Evolutionary conservation across 2,888 invertebrate species (phyloP).

Genomic region (Sinodicranocentrus sp.): DNA sequence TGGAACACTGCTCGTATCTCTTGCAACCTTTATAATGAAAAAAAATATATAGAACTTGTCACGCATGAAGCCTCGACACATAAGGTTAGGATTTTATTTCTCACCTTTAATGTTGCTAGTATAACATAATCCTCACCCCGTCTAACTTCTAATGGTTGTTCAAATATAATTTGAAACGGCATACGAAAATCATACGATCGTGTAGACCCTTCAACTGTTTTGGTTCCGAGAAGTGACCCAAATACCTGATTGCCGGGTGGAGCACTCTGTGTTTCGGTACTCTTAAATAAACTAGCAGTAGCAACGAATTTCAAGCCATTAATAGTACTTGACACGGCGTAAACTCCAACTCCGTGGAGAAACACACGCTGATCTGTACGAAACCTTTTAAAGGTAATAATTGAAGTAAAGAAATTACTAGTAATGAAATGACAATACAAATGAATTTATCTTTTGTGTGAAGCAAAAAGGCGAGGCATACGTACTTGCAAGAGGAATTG

Average conservation of each 20-base stretch:
- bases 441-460: too few species aligned
- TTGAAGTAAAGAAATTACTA: background rate
- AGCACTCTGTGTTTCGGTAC: conserved; percentile 29
- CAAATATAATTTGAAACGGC: conserved; percentile 80
- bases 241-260: conserved; percentile 44
- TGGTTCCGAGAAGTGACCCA: conserved; percentile 55
- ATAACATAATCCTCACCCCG: conserved; percentile 90
- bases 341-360: conserved; percentile 90
- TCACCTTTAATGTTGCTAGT: conserved; percentile 82
- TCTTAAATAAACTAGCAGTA: conserved; percentile 67
- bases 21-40: conserved; percentile 19
- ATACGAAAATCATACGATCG: conserved; percentile 75
- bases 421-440: too few species aligned
- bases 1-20: conserved; percentile 37
- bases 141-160: conserved; percentile 89
- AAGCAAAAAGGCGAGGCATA: background rate
- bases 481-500: conserved; percentile 72
- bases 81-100: background rate
- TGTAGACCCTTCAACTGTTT: conserved; percentile 71
- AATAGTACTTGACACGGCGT: conserved; percentile 84
- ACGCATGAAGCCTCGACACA: too few species aligned
- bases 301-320: conserved; percentile 81
- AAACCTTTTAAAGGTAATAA: conserved; percentile 81
- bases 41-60: background rate
- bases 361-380: conserved; percentile 89